Evolutionary conservation across 2,888 invertebrate genomes (phyloP).

Genomic region (Eristalinus aeneus): DNA sequence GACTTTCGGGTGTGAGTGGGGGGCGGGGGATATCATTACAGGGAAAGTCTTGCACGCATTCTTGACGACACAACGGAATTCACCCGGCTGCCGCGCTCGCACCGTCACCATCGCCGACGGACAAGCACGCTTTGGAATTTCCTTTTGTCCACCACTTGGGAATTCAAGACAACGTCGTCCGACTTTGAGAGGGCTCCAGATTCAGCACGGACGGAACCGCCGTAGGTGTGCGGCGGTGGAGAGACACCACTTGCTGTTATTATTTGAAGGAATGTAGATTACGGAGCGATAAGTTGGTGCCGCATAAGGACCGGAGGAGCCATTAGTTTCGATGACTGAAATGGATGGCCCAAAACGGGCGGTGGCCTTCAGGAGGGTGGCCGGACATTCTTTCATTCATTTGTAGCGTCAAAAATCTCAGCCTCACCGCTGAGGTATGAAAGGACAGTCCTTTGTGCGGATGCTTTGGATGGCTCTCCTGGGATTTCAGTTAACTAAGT

Average conservation of each 20-base stretch:
- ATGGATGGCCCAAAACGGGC: not conserved
- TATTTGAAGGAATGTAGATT: constrained; percentile 66
- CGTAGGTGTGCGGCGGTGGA: not conserved
- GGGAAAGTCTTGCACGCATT: constrained; percentile 53
- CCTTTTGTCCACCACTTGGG: not conserved
- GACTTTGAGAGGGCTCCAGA: not conserved
- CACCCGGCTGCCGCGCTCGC: not conserved
- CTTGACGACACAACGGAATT: constrained; percentile 42
- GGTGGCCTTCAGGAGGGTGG: not conserved
- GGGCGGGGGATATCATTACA: not conserved
- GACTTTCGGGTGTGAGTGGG: not conserved
- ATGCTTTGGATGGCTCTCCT: not conserved
- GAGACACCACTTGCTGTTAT: constrained; percentile 53
- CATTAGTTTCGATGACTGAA: constrained; percentile 48
- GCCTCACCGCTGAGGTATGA: not conserved
- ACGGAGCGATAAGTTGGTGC: constrained; percentile 58
- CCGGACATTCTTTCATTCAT: not conserved
- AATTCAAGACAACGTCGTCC: not conserved
- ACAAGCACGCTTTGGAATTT: not conserved
- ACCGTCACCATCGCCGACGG: not conserved
- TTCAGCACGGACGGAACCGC: not conserved
- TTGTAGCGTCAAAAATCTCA: not conserved
- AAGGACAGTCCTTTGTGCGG: not conserved
- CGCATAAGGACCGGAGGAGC: constrained; percentile 27
- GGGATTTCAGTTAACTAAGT: not conserved